Evolutionary conservation across 2,113 vertebrate species (phyloP), one percentile per base, ranked within the genome.

Genomic region (Rhinoderma darwinii): DNA sequence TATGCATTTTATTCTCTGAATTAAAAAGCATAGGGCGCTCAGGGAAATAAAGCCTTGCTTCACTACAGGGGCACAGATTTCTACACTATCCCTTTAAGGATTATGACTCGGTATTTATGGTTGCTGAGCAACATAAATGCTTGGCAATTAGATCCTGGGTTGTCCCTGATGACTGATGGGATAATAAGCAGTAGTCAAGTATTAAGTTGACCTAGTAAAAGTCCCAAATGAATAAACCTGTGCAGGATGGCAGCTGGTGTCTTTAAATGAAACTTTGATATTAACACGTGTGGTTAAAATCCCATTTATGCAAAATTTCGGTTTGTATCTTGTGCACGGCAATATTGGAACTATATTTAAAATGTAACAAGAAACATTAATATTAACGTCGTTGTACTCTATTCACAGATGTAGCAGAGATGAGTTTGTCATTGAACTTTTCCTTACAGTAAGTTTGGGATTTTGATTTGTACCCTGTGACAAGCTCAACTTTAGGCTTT

Each of bases 151-250:
- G 95, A 95, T 96, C 94, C 94, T 93, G 94, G 93, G 95, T 94
- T 93, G 93, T 94, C 95, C 95, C 95, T 35, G 92, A 95, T 96
- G 95, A 96, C 94, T 96, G 95, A 95, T 95, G 94, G 94, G 94
- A 94, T 96, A 96, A 95, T 96, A 95, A 96, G 94, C 95, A 94
- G 93, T 94, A 95, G 95, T 96, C 95, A 96, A 96, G 95, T 95
- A 95, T 95, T 95, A 96, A 94, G 94, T 94, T 96, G 95, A 96
- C 95, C 95, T 93, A 94, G 94, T 91, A 94, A 95, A 94, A 93
- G 93, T 95, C 94, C 94, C 94, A 93, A 90, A 91, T 94, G 95
- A 94, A 95, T 95, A 95, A 96, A 95, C 93, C 92, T 93, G 93
- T 91, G 90, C 89, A 92, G 90, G 92, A 93, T 94, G 93, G 92